phyloP scores from a whole-genome alignment of 2,888 invertebrate species.

The Aromia moschata region DNA sequence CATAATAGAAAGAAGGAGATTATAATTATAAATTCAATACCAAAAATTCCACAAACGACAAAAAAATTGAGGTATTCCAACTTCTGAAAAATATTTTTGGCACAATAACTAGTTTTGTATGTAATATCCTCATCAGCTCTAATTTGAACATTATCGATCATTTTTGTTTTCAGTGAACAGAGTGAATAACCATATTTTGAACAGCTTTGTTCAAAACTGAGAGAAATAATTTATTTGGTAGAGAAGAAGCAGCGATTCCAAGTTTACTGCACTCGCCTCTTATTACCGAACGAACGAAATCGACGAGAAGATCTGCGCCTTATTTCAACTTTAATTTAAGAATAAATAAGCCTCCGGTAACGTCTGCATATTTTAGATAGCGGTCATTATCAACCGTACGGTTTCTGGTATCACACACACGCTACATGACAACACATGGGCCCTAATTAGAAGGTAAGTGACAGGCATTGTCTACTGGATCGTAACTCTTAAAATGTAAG shows the following conservation, averaged over 20 bases:
- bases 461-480: slow-evolving; percentile 36
- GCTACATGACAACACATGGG: slow-evolving; percentile 35
- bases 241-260: background rate
- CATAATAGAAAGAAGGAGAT: no score
- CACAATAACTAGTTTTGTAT: no score
- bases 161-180: no score
- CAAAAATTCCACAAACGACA: no score
- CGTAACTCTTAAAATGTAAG: slow-evolving; percentile 33
- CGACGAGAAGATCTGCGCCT: slow-evolving; percentile 21
- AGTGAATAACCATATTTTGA: no score
- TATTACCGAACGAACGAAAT: slow-evolving; percentile 19
- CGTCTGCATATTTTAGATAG: slow-evolving; percentile 37
- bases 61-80: no score
- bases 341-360: slow-evolving; percentile 22
- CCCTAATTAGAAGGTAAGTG: slow-evolving; percentile 41
- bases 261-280: slow-evolving; percentile 9
- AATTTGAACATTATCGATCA: no score
- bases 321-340: slow-evolving; percentile 33
- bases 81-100: no score
- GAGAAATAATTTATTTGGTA: background rate
- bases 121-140: no score
- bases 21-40: no score
- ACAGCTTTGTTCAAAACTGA: no score
- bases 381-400: slow-evolving; percentile 34
- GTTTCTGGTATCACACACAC: slow-evolving; percentile 35